These are phyloP conservation scores for Dusona sp. DNA, from an alignment of 2,888 invertebrate species.

Conservation along the genomic window DNA sequence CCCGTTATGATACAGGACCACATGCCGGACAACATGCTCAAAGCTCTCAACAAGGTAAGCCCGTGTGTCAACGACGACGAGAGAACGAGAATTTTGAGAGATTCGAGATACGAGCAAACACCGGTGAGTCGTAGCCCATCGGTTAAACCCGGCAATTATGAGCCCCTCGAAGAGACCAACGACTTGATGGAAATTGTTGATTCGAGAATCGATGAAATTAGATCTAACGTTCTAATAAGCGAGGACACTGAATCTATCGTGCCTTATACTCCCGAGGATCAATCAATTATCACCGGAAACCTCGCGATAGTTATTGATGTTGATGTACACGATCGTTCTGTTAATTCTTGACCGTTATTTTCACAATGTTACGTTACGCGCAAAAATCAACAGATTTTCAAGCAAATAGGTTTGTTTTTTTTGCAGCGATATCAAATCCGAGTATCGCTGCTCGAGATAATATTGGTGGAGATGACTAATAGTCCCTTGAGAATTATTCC, in stretches of 20 bases:
- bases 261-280: slow-evolving; percentile 37
- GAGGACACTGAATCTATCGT: slow-evolving; percentile 61
- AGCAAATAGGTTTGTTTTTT: not conserved
- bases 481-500: not conserved
- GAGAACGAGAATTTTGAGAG: slow-evolving; percentile 62
- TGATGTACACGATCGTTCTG: slow-evolving; percentile 74
- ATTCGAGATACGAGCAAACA: slow-evolving; percentile 70
- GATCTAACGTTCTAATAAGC: slow-evolving; percentile 62
- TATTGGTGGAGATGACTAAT: not conserved
- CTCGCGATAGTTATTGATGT: slow-evolving; percentile 79
- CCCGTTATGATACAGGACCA: slow-evolving; percentile 96
- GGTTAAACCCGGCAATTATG: slow-evolving; percentile 79
- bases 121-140: slow-evolving; percentile 77
- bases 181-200: slow-evolving; percentile 72
- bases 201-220: slow-evolving; percentile 57
- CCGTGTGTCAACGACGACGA: slow-evolving; percentile 61
- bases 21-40: slow-evolving; percentile 94
- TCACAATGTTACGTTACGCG: not conserved
- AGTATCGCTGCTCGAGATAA: not conserved
- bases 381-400: not conserved
- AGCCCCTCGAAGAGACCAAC: slow-evolving; percentile 79
- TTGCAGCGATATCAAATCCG: not conserved
- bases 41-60: slow-evolving; percentile 93
- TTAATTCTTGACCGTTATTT: slow-evolving; percentile 9
- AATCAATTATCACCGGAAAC: slow-evolving; percentile 59